Base-by-base conservation (phyloP, 2,797 vertebrate species). In the Melopsittacus undulatus region DNA sequence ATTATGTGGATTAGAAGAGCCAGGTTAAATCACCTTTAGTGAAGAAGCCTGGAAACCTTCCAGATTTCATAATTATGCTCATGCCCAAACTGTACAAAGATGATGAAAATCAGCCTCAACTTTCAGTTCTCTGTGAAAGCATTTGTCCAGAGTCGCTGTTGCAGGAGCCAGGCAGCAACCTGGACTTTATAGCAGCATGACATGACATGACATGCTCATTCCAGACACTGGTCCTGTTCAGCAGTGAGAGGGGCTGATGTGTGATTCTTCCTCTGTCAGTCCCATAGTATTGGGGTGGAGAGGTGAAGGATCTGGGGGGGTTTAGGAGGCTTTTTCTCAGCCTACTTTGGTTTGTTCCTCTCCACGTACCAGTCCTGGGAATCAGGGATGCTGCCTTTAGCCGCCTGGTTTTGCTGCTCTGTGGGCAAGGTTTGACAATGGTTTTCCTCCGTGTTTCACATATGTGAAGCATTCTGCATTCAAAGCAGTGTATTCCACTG, bases 131-230 rank as follows among this genome's bases (percentile, higher is more conserved):
- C 20, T 26, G n/a, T 34, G 23, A 36, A 70, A 72, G 15, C 26
- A 10, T 48, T 26, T 43, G n/a, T 43, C 49, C 26, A 13, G 48
- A 46, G 34, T 21, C 40, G 4, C 32, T 32, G 52, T 11, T 51
- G 66, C 36, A 34, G 52, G 52, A 46, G 20, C 38, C 56, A 38
- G 22, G 32, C 1, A 0, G 6, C 30, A 61, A 45, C 29, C 22
- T 36, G 26, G 42, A 32, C 16, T 6, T 78, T 5, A 32, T n/a
- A 34, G 48, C 46, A 68, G 9, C 32, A 3, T 21, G 11, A 23
- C 9, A 4, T 29, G 11, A 27, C 9, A 8, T 2, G 4, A 57
- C 42, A 9, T 11, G 4, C n/a, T 32, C n/a, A 8, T 7, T 32
- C 30, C 26, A 46, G 22, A 11, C 11, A 21, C 9, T 5, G 43